A percentile compares a stretch with the other conserved stretches of the same genome.
Evolutionary conservation across 92 coral and sea anemone species (phyloP).

Genomic region (Umimayanthus kanabou): DNA sequence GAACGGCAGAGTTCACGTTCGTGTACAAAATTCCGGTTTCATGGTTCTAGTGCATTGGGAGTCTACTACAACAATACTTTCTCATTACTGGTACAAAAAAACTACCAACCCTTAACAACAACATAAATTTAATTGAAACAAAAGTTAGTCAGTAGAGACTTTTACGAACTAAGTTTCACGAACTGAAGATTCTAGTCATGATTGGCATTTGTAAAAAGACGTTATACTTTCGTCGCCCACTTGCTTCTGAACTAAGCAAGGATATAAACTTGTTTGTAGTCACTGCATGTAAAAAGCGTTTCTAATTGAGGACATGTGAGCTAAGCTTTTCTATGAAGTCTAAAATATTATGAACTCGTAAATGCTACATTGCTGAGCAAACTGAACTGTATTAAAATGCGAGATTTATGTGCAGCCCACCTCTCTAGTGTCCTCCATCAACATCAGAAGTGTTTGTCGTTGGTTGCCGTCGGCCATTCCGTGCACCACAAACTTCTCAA

Average conservation of each 20-base stretch:
- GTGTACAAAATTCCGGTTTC: too few relatives aligned
- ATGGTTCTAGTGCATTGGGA: too few relatives aligned
- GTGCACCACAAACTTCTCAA: constrained; percentile 36
- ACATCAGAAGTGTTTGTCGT: constrained; percentile 55
- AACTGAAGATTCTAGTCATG: too few relatives aligned
- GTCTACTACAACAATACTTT: too few relatives aligned
- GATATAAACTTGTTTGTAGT: not conserved
- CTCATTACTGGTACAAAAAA: too few relatives aligned
- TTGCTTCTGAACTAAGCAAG: not conserved
- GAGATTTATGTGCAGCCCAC: constrained; percentile 33
- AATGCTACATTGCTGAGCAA: not conserved
- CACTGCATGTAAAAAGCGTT: not conserved
- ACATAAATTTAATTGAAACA: too few relatives aligned
- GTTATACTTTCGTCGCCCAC: not conserved
- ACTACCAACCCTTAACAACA: too few relatives aligned
- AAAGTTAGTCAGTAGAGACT: too few relatives aligned
- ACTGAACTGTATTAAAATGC: not conserved
- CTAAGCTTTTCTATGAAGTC: not conserved
- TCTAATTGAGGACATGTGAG: not conserved
- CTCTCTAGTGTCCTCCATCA: constrained; percentile 57
- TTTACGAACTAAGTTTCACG: too few relatives aligned
- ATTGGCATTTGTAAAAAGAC: not conserved
- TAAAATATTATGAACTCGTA: not conserved
- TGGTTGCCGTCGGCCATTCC: constrained; percentile 66
- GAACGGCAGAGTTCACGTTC: too few relatives aligned